Conservation (phyloP, 2,888 invertebrate species). For the Calliscelio sp. region DNA sequence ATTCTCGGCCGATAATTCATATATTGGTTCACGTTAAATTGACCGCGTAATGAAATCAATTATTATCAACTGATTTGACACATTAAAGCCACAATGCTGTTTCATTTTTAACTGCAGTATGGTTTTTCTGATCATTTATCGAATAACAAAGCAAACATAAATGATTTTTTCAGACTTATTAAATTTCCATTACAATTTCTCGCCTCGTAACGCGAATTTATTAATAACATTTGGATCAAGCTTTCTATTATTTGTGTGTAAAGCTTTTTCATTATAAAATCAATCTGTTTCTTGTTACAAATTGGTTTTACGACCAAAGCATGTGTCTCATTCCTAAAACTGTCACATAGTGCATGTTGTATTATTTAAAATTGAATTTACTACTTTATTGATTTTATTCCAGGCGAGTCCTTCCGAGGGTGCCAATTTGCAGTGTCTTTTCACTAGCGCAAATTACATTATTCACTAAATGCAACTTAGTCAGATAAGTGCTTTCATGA, state of each 20-base stretch:
- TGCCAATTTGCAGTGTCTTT: slow-evolving; percentile 36
- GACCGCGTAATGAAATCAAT: not conserved
- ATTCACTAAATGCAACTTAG: slow-evolving; percentile 9
- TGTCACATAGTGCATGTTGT: not conserved
- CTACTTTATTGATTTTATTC: slow-evolving; percentile 44
- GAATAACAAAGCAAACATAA: not conserved
- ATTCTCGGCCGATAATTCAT: no score
- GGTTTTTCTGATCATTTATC: no score
- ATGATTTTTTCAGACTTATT: no score
- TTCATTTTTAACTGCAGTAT: not conserved
- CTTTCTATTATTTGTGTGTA: not conserved
- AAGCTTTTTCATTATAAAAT: not conserved
- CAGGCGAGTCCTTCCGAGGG: not conserved
- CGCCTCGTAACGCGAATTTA: no score
- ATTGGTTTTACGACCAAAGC: not conserved
- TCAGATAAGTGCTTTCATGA: not conserved
- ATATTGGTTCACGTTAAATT: not conserved
- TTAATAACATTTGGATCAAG: no score
- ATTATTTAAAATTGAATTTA: slow-evolving; percentile 43
- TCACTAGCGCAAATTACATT: slow-evolving; percentile 16
- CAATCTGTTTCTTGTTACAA: no score
- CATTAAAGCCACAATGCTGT: not conserved
- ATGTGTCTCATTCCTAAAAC: slow-evolving; percentile 6
- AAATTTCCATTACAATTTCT: no score
- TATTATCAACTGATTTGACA: not conserved